Evolutionary conservation across 2,888 invertebrate genomes (phyloP), one percentile per base, ranked within the genome.

Genomic region (Euclidia mi): DNA sequence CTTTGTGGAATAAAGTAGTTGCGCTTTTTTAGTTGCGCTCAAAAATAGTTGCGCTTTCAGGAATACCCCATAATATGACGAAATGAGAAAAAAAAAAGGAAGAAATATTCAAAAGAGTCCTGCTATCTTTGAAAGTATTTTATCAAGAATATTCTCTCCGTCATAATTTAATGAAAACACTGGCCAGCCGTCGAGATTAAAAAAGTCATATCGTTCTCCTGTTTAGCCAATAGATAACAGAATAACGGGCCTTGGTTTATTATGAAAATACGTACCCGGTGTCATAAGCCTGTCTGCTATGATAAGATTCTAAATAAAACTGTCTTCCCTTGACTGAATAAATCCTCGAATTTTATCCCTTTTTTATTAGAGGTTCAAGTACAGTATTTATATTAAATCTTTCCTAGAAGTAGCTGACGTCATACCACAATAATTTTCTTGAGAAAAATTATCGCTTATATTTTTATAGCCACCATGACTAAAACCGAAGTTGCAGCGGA

Each of bases 251-350:
- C 42, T 14, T 7, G 11, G 37, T 59, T 71, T 71, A 53, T 65
- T 58, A 62, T 56, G 46, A 59, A 71, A 72, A 75, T 67, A 67
- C 53, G 57, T 56, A 66, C 48, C 50, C 46, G 28, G 28, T 40
- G 56, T 57, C 68, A 68, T 77, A 73, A 75, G 64, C 57, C 71
- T 67, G 76, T 25, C 37, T 53, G 41, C 60, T 62, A 52, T 72
- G 78, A 78, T 78, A 78, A 78, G 68, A 55, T 48, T 49, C 56
- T 66, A 67, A 75, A 78, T 77, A 77, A 67, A 72, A 72, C 53
- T 65, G 47, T 40, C 50, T 67, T 51, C 25, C 35, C 49, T 52
- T 47, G 43, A 56, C 35, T 42, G 51, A 42, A 52, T 56, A 66
- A 75, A 64, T 63, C 47, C 50, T 44, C 25, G 51, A 62, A 65